A percentile compares a stretch with the other conserved stretches of the same genome.
Evolutionary conservation across 2,113 vertebrate genomes (phyloP).

Genomic region (Cavia aperea): DNA sequence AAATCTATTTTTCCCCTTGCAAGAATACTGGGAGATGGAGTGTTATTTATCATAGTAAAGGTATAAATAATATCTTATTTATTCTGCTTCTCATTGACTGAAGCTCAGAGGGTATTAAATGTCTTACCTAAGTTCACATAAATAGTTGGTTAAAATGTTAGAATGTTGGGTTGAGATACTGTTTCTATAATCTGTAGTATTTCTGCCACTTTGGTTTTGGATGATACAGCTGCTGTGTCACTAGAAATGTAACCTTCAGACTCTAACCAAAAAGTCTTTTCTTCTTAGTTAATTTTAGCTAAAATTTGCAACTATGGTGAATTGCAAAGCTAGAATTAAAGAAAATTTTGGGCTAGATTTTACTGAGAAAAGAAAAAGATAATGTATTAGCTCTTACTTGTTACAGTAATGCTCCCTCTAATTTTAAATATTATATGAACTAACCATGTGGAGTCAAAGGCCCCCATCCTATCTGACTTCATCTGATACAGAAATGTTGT

Average conservation of each 20-base stretch:
- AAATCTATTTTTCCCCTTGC: neutral
- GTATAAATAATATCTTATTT: neutral
- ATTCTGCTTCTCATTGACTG: neutral
- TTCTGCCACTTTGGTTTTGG: neutral
- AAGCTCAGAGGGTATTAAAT: neutral
- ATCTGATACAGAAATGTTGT: neutral
- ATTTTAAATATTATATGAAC: slow-evolving; percentile 34
- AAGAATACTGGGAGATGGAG: neutral
- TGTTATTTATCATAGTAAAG: slow-evolving; percentile 22
- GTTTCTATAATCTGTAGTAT: neutral
- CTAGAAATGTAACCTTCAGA: neutral
- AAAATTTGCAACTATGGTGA: neutral
- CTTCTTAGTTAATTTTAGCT: neutral
- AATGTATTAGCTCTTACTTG: neutral
- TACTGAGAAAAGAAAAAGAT: neutral
- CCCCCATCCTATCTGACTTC: neutral
- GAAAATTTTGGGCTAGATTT: slow-evolving; percentile 19
- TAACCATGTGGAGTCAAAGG: neutral
- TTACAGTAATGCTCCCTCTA: neutral
- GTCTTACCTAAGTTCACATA: neutral
- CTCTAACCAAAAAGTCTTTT: neutral
- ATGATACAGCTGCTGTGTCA: neutral
- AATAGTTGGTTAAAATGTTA: neutral
- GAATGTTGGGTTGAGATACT: neutral
- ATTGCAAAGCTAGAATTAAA: slow-evolving; percentile 16